phyloP scores from a whole-genome alignment of 2,888 invertebrate genomes.

The Andrena camellia region DNA sequence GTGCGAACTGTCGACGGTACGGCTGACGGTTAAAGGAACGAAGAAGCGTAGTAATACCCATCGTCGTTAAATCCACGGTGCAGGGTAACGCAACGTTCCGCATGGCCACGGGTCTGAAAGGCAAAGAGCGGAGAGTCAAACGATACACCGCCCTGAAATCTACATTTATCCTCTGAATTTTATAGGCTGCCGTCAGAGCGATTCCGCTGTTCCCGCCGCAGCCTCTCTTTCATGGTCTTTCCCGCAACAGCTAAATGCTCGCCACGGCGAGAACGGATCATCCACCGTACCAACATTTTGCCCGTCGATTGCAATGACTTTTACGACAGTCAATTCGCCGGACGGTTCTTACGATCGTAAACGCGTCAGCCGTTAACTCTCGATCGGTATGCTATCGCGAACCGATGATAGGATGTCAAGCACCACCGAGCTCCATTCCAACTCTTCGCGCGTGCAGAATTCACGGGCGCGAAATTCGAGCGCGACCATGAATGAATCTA shows the following conservation, averaged over 20 bases:
- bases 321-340: conserved; percentile 77
- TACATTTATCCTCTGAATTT: conserved; percentile 81
- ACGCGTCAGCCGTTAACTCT: conserved; percentile 65
- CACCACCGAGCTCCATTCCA: neutral
- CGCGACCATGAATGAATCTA: neutral
- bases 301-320: conserved; percentile 82
- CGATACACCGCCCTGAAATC: conserved; percentile 82
- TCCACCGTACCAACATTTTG: conserved; percentile 73
- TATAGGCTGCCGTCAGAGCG: conserved; percentile 75
- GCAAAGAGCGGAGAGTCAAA: conserved; percentile 74
- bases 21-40: conserved; percentile 52
- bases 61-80: conserved; percentile 72
- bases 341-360: conserved; percentile 79
- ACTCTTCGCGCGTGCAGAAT: neutral
- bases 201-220: conserved; percentile 48
- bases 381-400: conserved; percentile 49
- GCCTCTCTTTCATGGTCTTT: conserved; percentile 76
- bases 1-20: conserved; percentile 77
- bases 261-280: conserved; percentile 74
- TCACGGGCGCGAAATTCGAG: conserved; percentile 2
- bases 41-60: conserved; percentile 67
- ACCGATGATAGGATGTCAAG: conserved; percentile 25
- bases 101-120: conserved; percentile 61
- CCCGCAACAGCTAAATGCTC: conserved; percentile 80
- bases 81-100: conserved; percentile 64